Evolutionary conservation across 2,888 invertebrate genomes (phyloP), one percentile per base, ranked within the genome.

Genomic region (Athripsodes cinereus): DNA sequence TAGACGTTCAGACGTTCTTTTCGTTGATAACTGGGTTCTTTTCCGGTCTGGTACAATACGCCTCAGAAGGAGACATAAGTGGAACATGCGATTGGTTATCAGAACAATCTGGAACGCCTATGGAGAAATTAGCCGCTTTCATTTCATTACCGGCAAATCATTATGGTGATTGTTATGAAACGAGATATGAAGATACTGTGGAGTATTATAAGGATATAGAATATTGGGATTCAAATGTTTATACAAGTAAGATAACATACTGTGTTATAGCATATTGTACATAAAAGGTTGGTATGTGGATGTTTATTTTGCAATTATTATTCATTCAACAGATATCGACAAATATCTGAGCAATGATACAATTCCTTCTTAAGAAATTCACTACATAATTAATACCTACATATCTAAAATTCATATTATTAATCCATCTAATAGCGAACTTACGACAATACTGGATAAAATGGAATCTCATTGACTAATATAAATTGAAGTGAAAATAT

Each of bases 1-100:
- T 75, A 58, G 77, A 78, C 66, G 56, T 70, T 13, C 72, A 74
- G 1, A 73, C 76, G 0, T 76, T 78, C 71, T 73, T 70, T 70
- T 74, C 66, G 65, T 73, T 73, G 13, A 70, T 78, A 62, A 72
- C 73, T 31, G 73, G 74, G 63, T 67, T 71, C 0, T 74, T 77
- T 66, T 74, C 76, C 0, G 67, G 67, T 47, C 65, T 78, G 21
- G 76, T 76, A 51, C 75, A 75, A 67, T 70, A 69, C 65, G 75
- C 77, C 0, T 10, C 20, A 2, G 31, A 18, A 1, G 54, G 19
- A 8, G 34, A 50, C 26, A 54, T 58, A 11, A 19, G 26, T 2
- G 1, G 13, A 5, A 53, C 40, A 8, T 58, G 58, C 47, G 11
- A 20, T 11, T 3, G 5, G 11, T 16, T 58, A n/a, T 21, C 16